Percentiles rank a stretch among this genome's conserved stretches.
Conservation (phyloP, 2,113 vertebrate species). For the Genyomyrus donnyi region DNA sequence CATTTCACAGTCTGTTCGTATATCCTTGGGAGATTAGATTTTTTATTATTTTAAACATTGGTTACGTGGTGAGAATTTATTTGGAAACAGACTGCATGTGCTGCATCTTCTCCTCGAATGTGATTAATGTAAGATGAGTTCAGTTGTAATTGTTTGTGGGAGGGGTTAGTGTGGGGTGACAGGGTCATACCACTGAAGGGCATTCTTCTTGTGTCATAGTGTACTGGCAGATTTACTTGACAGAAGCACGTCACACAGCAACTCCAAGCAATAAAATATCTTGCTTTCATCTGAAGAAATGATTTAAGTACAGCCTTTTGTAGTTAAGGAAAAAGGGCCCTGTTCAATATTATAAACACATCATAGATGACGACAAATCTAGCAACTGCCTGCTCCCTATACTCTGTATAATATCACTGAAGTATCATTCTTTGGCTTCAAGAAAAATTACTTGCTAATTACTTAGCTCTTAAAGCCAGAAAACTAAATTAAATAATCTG, state of each 20-base stretch:
- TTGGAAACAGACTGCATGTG: slow-evolving; percentile 66
- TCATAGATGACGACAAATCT: slow-evolving; percentile 31
- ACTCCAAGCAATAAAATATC: slow-evolving; percentile 50
- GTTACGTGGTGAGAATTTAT: slow-evolving; percentile 45
- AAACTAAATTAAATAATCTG: background rate
- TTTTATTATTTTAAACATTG: background rate
- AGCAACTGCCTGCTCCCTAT: slow-evolving; percentile 38
- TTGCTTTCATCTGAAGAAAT: slow-evolving; percentile 52
- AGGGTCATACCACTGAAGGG: background rate
- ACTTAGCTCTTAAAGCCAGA: background rate
- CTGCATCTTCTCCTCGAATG: slow-evolving; percentile 58
- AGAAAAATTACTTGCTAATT: background rate
- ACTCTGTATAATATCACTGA: background rate
- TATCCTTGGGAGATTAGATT: background rate
- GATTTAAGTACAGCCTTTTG: slow-evolving; percentile 40
- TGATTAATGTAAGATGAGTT: slow-evolving; percentile 64
- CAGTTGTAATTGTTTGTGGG: slow-evolving; percentile 59
- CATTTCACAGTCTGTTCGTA: background rate
- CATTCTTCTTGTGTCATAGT: background rate
- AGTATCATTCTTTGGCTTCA: background rate
- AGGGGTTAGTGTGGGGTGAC: slow-evolving; percentile 23
- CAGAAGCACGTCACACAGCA: slow-evolving; percentile 51
- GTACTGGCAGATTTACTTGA: slow-evolving; percentile 48
- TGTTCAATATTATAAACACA: background rate
- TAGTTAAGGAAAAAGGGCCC: background rate